Conservation (phyloP, 1,140 invertebrate species). For the Eupeodes corollae region DNA sequence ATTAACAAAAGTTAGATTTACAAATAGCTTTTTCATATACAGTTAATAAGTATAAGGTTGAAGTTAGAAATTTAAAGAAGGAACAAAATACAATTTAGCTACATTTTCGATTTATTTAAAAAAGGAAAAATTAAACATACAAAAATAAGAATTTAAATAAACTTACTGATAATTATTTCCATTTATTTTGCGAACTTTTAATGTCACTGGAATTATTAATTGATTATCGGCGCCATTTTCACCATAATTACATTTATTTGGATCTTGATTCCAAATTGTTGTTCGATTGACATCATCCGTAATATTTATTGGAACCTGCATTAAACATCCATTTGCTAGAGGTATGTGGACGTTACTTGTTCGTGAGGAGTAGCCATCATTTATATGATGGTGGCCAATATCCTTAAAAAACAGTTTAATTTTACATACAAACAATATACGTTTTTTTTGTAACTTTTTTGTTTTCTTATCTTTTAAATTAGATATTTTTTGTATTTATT, state of each 20-base stretch:
- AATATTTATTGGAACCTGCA: conserved; percentile 73
- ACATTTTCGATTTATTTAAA: no score
- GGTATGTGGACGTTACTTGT: conserved; percentile 35
- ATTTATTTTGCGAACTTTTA: conserved; percentile 33
- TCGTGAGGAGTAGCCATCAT: conserved; percentile 23
- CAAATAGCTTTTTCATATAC: no score
- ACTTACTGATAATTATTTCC: conserved; percentile 32
- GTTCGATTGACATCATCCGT: conserved; percentile 88
- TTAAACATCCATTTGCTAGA: conserved; percentile 83
- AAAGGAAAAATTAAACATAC: no score
- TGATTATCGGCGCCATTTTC: conserved; percentile 17
- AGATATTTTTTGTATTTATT: no score
- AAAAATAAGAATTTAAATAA: conserved; percentile 4
- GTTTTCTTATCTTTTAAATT: no score
- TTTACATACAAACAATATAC: no score
- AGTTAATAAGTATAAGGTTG: no score
- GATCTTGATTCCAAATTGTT: conserved; percentile 78
- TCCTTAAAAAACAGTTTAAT: conserved; percentile 3
- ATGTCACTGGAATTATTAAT: conserved; percentile 24
- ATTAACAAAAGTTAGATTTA: no score
- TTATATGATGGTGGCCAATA: conserved; percentile 20
- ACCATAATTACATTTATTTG: no score
- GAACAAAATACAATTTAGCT: no score
- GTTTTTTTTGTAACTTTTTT: no score
- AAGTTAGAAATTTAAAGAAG: no score